These are phyloP conservation scores for Philhelius pedissequus DNA, from an alignment of 2,888 invertebrate genomes.

Conservation along the genomic window DNA sequence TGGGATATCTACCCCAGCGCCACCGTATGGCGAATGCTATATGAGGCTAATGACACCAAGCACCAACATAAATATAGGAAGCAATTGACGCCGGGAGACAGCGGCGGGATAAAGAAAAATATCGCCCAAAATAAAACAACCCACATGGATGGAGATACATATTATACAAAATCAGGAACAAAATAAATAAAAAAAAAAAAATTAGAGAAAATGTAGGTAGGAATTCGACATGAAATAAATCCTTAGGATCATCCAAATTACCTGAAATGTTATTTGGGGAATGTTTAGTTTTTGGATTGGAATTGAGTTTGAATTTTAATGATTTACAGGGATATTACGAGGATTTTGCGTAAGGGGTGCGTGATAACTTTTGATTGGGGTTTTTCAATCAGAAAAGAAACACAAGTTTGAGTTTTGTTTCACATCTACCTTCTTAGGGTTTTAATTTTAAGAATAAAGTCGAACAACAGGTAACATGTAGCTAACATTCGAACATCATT, in stretches of 20 bases:
- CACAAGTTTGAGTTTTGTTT: too few species aligned
- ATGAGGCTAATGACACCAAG: conserved; percentile 36
- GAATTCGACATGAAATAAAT: conserved; percentile 49
- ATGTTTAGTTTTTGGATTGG: conserved; percentile 10
- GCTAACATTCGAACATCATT: too few species aligned
- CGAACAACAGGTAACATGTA: too few species aligned
- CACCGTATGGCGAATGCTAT: background rate
- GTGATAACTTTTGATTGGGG: background rate
- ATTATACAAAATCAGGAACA: background rate
- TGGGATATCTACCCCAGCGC: background rate
- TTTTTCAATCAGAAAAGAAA: background rate
- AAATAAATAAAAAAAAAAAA: background rate
- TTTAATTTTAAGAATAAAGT: too few species aligned
- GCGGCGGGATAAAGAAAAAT: conserved; percentile 37
- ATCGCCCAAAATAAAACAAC: background rate
- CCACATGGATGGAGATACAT: background rate
- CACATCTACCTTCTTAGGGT: too few species aligned
- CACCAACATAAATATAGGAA: conserved; percentile 14
- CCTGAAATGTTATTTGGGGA: background rate
- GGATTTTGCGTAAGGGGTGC: background rate
- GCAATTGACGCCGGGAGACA: too few species aligned
- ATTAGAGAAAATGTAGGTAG: background rate
- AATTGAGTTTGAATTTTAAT: conserved; percentile 42
- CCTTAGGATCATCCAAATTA: conserved; percentile 46
- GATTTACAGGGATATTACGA: background rate